Base-by-base conservation (phyloP, 1,140 invertebrate genomes). In the Palaemon carinicauda region DNA sequence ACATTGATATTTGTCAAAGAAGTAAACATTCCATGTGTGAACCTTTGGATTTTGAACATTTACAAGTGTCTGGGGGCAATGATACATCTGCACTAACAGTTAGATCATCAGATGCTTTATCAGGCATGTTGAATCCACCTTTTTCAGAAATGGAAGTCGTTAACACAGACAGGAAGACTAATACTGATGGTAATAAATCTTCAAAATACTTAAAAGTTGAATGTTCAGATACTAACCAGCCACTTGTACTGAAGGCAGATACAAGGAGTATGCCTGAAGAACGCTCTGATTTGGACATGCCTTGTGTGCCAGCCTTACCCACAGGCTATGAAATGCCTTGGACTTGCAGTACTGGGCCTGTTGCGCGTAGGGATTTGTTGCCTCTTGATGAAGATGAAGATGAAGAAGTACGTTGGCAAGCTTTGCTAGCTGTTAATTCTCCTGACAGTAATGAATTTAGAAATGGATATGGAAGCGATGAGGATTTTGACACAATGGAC, bases 401-500 rank as follows among this genome's bases (percentile, higher is more conserved):
- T 60, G 82, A 87, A 21, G 74, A 84, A 52, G 78, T 60, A 12
- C 85, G 81, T 41, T 89, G 88, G 88, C 85, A 79, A 1, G 86
- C 85, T 17, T 24, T 87, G 21, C 52, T 84, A 12, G 88, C 71
- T 31, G 65, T 84, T 9, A 81, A 80, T 24, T 15, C 31, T 3
- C 60, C 81, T 3, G 85, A 89, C 9, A 84, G 82, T 17, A 86
- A 89, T 9, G 88, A 82, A 29, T 86, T 85, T 31, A 60, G 74
- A 10, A 21, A 52, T 3, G 85, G 85, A 17, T 87, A 87, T 69
- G 88, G 77, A 41, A 88, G 85, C 29, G 88, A 89, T 27, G 88
- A 89, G 31, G 88, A 89, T 65, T 89, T 89, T 78, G 88, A 87
- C 29, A 54, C 75, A 0, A 87, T 89, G 86, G 88, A 89, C 53